Base-by-base conservation (phyloP, 1,140 invertebrate genomes). In the Daktulosphaira vitifoliae region DNA sequence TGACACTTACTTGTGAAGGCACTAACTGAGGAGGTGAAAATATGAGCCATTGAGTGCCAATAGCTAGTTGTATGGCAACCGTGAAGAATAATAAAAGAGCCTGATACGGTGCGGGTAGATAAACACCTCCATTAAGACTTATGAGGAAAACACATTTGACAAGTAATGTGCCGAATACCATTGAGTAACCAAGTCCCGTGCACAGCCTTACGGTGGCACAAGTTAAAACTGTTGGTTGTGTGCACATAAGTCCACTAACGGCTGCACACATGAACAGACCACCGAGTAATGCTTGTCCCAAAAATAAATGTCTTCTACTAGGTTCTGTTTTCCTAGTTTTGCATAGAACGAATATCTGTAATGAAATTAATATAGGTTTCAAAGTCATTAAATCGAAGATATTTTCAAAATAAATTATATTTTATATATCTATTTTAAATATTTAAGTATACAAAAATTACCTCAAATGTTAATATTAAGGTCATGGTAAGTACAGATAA, bases 111-210 rank as follows among this genome's bases (percentile, higher is more conserved):
- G 92, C 90, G 29, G 91, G 90, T n/a, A 96, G 78, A 73, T 96
- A 95, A 23, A 94, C 89, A 11, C 91, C 90, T 26, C 87, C 85
- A 73, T 94, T 91, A 38, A 95, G 81, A 69, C 90, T 92, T 67
- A 96, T 83, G 42, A 96, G 80, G 73, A 96, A 94, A 49, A 96
- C 89, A 72, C 91, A 90, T 76, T 97, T 96, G 66, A 96, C 92
- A 62, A 97, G 80, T 23, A 97, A 80, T 0, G 92, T 87, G 15
- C 89, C 87, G 74, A 95, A 96, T 20, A 94, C 86, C n/a, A 95
- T 79, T 15, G 89, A 84, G 69, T 92, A 92, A 3, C 89, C 66
- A 23, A 67, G 56, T 25, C 92, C 92, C 16, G 90, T 86, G 18
- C 88, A 87, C 67, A 95, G 84, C 39, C 91, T 79, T 64, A 89